These are phyloP conservation scores for Scotopteryx bipunctaria DNA, from an alignment of 2,888 invertebrate genomes.

Conservation along the genomic window DNA sequence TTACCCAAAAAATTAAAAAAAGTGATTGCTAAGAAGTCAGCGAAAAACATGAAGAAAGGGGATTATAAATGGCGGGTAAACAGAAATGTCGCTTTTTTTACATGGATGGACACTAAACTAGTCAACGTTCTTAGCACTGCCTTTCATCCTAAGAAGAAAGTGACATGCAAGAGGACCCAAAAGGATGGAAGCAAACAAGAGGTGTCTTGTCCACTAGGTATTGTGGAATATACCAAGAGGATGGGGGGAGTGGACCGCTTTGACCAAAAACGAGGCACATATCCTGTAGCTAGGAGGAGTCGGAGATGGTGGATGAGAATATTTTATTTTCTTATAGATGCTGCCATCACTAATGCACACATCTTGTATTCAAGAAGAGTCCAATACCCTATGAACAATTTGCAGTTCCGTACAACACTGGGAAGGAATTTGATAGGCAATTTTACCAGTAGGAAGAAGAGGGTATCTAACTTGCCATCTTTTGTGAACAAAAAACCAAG, in stretches of 20 bases:
- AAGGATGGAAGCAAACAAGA: not conserved
- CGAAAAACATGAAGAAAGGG: constrained; percentile 35
- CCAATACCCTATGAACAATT: constrained; percentile 31
- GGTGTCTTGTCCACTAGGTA: not conserved
- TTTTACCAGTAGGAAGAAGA: constrained; percentile 31
- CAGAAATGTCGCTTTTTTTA: not conserved
- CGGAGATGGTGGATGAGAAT: not conserved
- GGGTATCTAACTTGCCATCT: constrained; percentile 30
- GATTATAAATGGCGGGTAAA: constrained; percentile 39
- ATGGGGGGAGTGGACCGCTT: constrained; percentile 4
- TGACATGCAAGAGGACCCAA: constrained; percentile 15
- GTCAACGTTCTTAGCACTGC: constrained; percentile 39
- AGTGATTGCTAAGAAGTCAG: not conserved
- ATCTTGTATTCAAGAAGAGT: not conserved
- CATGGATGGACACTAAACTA: constrained; percentile 44
- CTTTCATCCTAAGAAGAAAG: constrained; percentile 40
- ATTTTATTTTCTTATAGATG: not conserved
- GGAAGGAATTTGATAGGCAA: constrained; percentile 33
- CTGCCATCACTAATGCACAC: not conserved
- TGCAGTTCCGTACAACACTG: constrained; percentile 37
- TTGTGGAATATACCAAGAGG: not conserved
- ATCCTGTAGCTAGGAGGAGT: constrained; percentile 33
- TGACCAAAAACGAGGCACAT: constrained; percentile 25
- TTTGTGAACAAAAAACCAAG: constrained; percentile 33
- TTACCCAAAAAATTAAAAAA: not conserved